A percentile compares a stretch with the other conserved stretches of the same genome.
Evolutionary conservation across 2,113 vertebrate genomes (phyloP).

Genomic region (Sebastes schlegelii): DNA sequence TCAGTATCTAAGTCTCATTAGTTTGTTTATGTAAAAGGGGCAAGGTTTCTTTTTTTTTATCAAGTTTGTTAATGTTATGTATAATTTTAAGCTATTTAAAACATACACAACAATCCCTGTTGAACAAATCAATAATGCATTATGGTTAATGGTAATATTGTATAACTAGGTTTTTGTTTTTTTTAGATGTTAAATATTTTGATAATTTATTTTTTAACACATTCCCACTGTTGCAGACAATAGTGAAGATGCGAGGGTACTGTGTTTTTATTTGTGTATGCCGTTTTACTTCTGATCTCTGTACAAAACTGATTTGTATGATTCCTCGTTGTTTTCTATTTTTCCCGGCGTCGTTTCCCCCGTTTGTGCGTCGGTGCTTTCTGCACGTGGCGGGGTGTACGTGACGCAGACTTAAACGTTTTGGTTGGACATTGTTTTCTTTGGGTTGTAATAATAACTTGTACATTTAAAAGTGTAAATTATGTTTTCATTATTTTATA

Average conservation of each 20-base stretch:
- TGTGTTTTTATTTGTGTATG: conserved; percentile 63
- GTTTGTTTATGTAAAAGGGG: conserved; percentile 67
- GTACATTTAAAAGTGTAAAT: conserved; percentile 89
- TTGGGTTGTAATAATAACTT: conserved; percentile 86
- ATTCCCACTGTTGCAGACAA: conserved; percentile 75
- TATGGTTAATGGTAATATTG: conserved; percentile 70
- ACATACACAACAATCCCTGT: conserved; percentile 62
- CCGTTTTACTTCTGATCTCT: conserved; percentile 61
- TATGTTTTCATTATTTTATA: conserved; percentile 89
- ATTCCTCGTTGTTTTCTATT: conserved; percentile 49
- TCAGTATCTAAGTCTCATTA: conserved; percentile 69
- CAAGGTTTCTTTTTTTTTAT: conserved; percentile 51
- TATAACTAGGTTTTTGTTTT: conserved; percentile 67
- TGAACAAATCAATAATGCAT: conserved; percentile 79
- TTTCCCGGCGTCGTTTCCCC: conserved; percentile 14
- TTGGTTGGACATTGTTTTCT: conserved; percentile 71
- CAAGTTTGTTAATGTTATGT: conserved; percentile 58
- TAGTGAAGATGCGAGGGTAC: conserved; percentile 75
- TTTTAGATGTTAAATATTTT: conserved; percentile 82
- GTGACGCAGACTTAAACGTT: conserved; percentile 29
- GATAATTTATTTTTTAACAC: conserved; percentile 85
- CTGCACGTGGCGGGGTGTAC: conserved; percentile 49
- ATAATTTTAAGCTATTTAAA: conserved; percentile 79
- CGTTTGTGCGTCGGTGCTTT: conserved; percentile 34
- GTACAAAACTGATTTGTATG: conserved; percentile 71